Percentiles rank a stretch among this genome's conserved stretches.
Conservation (phyloP, 2,888 invertebrate species). For the Octonoba sinensis region DNA sequence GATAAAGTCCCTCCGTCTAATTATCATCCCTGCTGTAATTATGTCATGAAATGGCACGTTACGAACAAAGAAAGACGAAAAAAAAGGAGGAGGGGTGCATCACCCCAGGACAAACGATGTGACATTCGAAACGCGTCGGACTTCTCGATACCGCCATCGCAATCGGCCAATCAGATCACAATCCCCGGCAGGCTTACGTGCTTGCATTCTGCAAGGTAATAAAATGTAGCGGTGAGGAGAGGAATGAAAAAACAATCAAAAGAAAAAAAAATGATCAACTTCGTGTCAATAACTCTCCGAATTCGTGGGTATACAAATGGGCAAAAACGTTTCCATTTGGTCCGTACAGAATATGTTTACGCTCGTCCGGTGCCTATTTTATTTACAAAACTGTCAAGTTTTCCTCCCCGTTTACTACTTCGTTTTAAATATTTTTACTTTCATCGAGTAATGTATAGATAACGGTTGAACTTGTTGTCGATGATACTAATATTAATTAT, state of each 20-base stretch:
- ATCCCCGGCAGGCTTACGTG: constrained; percentile 29
- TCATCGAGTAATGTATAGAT: too few relatives aligned
- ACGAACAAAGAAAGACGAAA: constrained; percentile 30
- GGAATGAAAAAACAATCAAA: neutral
- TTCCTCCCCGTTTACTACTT: neutral
- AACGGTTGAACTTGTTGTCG: too few relatives aligned
- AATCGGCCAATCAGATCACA: constrained; percentile 38
- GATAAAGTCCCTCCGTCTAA: too few relatives aligned
- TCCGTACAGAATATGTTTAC: neutral
- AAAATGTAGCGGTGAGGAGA: constrained; percentile 40
- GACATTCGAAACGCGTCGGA: constrained; percentile 51
- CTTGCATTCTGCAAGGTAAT: constrained; percentile 33
- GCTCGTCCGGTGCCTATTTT: neutral
- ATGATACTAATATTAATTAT: too few relatives aligned
- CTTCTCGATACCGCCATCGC: constrained; percentile 41
- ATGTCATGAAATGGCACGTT: constrained; percentile 49
- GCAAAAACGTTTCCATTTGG: constrained; percentile 17
- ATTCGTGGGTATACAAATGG: constrained; percentile 31
- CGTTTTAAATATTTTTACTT: too few relatives aligned
- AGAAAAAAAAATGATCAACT: constrained; percentile 10
- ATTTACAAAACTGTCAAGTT: neutral
- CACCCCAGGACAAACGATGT: constrained; percentile 28
- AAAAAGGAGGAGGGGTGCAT: constrained; percentile 14
- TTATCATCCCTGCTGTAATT: constrained; percentile 5
- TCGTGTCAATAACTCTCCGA: constrained; percentile 47